These are phyloP conservation scores for Apodemia hepburni DNA, from an alignment of 2,888 invertebrate genomes.

Conservation along the genomic window DNA sequence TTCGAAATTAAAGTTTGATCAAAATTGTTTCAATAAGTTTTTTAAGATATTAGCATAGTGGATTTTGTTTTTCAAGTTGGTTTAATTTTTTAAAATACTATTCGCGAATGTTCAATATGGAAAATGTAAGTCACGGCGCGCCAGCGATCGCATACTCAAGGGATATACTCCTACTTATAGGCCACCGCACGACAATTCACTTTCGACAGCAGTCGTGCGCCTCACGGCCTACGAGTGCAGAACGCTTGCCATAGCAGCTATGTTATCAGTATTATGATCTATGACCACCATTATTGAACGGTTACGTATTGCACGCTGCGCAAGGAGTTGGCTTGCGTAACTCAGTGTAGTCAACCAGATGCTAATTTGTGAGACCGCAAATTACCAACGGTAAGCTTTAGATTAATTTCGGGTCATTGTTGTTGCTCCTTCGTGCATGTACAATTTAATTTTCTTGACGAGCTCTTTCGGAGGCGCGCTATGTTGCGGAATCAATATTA, in stretches of 20 bases:
- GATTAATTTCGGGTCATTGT: slow-evolving; percentile 63
- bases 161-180: slow-evolving; percentile 27
- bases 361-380: slow-evolving; percentile 65
- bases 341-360: slow-evolving; percentile 63
- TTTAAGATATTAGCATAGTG: too few relatives aligned
- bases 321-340: slow-evolving; percentile 73
- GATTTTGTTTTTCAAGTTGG: too few relatives aligned
- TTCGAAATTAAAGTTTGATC: too few relatives aligned
- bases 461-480: slow-evolving; percentile 24
- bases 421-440: slow-evolving; percentile 65
- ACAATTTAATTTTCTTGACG: slow-evolving; percentile 64
- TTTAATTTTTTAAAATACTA: not conserved
- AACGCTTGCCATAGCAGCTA: slow-evolving; percentile 59
- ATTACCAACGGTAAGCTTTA: slow-evolving; percentile 40
- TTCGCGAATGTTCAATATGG: not conserved
- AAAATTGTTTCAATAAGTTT: too few relatives aligned
- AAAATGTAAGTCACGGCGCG: slow-evolving; percentile 50
- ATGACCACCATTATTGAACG: slow-evolving; percentile 57
- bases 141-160: slow-evolving; percentile 39
- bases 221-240: slow-evolving; percentile 58
- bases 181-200: slow-evolving; percentile 59
- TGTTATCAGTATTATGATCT: slow-evolving; percentile 72
- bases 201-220: slow-evolving; percentile 69
- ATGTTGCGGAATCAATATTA: slow-evolving; percentile 8
- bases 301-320: slow-evolving; percentile 62